Conservation (phyloP, 2,797 vertebrate genomes). For the Falco cherrug region DNA sequence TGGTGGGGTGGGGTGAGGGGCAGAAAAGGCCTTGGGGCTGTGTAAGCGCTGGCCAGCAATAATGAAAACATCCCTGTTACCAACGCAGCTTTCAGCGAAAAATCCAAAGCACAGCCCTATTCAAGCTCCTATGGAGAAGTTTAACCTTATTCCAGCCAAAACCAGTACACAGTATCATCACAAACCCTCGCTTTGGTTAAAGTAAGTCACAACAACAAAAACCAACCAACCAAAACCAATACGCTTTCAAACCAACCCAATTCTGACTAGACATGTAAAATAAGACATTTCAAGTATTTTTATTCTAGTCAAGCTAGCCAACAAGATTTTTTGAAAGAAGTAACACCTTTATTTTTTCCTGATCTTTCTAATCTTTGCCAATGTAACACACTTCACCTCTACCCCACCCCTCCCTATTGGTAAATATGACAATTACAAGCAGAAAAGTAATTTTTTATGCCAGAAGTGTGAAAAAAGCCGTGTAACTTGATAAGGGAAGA, state of each 20-base stretch:
- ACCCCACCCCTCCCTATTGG: not conserved
- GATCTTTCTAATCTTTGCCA: not conserved
- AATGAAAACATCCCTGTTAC: not conserved
- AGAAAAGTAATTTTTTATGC: not conserved
- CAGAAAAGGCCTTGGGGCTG: too few species aligned
- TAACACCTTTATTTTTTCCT: not conserved
- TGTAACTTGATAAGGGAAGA: not conserved
- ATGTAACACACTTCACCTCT: not conserved
- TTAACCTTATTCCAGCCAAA: not conserved
- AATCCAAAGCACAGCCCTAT: not conserved
- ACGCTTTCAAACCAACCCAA: accelerated
- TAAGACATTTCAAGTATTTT: not conserved
- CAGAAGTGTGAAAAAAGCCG: not conserved
- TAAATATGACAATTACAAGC: not conserved
- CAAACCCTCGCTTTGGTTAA: not conserved
- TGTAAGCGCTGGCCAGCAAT: not conserved
- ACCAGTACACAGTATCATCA: not conserved
- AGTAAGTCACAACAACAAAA: not conserved
- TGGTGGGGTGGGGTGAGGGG: accelerated
- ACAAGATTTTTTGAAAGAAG: not conserved
- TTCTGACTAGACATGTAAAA: not conserved
- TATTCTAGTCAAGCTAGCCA: not conserved
- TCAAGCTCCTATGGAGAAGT: not conserved
- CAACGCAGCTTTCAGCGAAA: not conserved
- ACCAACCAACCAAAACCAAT: not conserved